These are phyloP conservation scores for Tamias sibiricus DNA, from an alignment of 2,113 vertebrate genomes.

Conservation along the genomic window DNA sequence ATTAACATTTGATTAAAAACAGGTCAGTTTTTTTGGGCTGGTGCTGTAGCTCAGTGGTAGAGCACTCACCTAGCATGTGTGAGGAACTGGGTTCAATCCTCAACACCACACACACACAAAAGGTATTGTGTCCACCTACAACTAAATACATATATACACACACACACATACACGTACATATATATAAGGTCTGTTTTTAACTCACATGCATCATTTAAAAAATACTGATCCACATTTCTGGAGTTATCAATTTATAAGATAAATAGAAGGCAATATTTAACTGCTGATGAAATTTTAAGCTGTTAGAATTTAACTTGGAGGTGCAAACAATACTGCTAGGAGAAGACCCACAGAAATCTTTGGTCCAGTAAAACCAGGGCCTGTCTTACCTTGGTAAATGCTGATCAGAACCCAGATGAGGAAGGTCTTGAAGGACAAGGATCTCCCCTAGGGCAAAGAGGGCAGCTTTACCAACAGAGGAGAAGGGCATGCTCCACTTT, in stretches of 20 bases:
- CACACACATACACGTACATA: too few relatives aligned
- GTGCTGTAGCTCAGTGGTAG: too few relatives aligned
- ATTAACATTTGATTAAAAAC: conserved; percentile 87
- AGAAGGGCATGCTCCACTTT: neutral
- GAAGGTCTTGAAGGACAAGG: conserved; percentile 95
- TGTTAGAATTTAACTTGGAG: conserved; percentile 79
- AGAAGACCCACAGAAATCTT: conserved; percentile 60
- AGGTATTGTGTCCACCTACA: too few relatives aligned
- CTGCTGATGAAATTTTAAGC: conserved; percentile 80
- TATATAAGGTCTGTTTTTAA: conserved; percentile 70
- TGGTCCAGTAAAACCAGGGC: conserved; percentile 48
- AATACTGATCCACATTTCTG: conserved; percentile 27
- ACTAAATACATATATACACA: too few relatives aligned
- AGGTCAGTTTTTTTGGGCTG: too few relatives aligned
- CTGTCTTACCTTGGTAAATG: conserved; percentile 90
- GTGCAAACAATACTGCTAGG: conserved; percentile 81
- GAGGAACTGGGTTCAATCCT: too few relatives aligned
- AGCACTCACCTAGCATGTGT: too few relatives aligned
- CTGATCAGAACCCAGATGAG: conserved; percentile 92
- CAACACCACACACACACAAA: too few relatives aligned
- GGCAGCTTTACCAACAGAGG: conserved; percentile 48
- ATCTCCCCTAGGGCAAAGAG: conserved; percentile 91
- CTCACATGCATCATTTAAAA: conserved; percentile 75
- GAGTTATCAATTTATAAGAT: conserved; percentile 82
- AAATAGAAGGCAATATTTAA: conserved; percentile 80